Percentiles rank a stretch among this genome's conserved stretches.
phyloP scores from a whole-genome alignment of 1,140 invertebrate genomes.

The Eriocheir sinensis region DNA sequence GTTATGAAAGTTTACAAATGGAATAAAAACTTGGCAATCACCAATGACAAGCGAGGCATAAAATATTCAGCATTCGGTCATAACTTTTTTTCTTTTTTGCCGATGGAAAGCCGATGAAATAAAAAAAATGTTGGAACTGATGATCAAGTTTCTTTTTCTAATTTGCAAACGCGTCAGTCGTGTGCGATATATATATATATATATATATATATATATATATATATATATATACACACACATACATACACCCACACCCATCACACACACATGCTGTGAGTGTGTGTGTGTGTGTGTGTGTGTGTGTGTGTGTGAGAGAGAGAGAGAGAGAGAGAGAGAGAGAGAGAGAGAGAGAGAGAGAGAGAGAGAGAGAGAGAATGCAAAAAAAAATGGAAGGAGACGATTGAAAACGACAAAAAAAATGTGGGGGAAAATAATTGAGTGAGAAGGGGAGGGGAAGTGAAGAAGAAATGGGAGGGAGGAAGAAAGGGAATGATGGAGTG shows the following conservation, averaged over 20 bases:
- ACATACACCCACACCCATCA: too few relatives aligned
- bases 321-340: not conserved
- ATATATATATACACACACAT: too few relatives aligned
- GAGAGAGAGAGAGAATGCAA: not conserved
- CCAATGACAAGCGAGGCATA: not conserved
- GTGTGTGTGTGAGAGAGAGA: constrained; percentile 19
- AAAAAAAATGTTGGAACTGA: not conserved
- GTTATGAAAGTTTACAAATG: too few relatives aligned
- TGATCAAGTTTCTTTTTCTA: not conserved
- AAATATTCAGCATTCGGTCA: not conserved
- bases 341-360: not conserved
- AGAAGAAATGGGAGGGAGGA: not conserved
- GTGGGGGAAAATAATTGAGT: not conserved
- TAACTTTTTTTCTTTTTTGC: not conserved
- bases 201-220: too few relatives aligned
- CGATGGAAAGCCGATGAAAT: not conserved
- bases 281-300: constrained; percentile 22
- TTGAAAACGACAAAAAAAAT: not conserved
- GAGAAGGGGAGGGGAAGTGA: not conserved
- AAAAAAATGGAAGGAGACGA: not conserved
- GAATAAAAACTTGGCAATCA: too few relatives aligned
- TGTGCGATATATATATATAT: too few relatives aligned
- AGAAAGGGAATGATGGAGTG: not conserved
- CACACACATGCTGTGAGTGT: too few relatives aligned
- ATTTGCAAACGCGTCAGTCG: not conserved